Evolutionary conservation across 2,888 invertebrate genomes (phyloP).

Genomic region (Diplazon laetatorius): DNA sequence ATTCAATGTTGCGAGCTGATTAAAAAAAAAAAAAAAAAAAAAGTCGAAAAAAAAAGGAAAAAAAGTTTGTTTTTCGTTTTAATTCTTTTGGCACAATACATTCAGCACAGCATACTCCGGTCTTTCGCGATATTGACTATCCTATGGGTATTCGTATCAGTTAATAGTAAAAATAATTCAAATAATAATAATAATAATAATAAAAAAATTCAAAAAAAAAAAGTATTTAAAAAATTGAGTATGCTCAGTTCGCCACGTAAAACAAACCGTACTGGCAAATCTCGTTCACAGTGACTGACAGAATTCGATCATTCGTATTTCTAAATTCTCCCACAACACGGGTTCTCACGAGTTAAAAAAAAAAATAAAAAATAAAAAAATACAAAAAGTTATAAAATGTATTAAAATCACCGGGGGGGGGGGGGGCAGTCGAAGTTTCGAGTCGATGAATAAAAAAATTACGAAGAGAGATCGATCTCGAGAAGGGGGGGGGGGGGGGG

Average conservation of each 20-base stretch:
- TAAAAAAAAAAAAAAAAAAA: slow-evolving; percentile 66
- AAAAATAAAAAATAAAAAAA: background rate
- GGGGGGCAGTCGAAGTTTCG: too few relatives aligned
- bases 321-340: slow-evolving; percentile 47
- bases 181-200: too few relatives aligned
- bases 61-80: too few relatives aligned
- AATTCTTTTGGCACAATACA: slow-evolving; percentile 81
- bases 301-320: slow-evolving; percentile 76
- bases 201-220: background rate
- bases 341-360: slow-evolving; percentile 22
- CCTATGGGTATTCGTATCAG: slow-evolving; percentile 71
- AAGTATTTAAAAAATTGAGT: slow-evolving; percentile 43
- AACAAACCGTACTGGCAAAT: slow-evolving; percentile 69
- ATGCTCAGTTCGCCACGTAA: slow-evolving; percentile 56
- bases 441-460: too few relatives aligned
- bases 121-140: slow-evolving; percentile 75
- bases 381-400: slow-evolving; percentile 1
- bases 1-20: slow-evolving; percentile 43
- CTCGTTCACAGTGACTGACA: slow-evolving; percentile 76
- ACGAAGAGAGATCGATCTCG: too few relatives aligned
- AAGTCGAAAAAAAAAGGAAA: too few relatives aligned
- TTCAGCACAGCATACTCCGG: slow-evolving; percentile 75
- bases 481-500: too few relatives aligned
- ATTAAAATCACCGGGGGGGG: too few relatives aligned
- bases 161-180: slow-evolving; percentile 48